phyloP scores from a whole-genome alignment of 2,888 invertebrate species.

The Phytoseiulus persimilis region DNA sequence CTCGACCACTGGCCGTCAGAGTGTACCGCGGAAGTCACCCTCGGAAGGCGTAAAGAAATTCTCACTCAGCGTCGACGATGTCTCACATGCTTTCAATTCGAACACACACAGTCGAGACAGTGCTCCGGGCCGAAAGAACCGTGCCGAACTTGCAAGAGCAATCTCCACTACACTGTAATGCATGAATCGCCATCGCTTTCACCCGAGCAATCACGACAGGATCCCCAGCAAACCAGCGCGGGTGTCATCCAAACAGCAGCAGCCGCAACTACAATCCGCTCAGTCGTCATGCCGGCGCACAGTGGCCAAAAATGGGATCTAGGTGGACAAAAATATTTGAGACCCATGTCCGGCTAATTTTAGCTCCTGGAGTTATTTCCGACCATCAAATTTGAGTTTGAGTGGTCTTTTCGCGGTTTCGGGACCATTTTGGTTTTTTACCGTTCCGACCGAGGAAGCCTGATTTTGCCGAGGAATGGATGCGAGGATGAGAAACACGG shows the following conservation, averaged over 20 bases:
- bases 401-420: no score
- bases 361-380: no score
- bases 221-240: not conserved
- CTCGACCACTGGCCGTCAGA: not conserved
- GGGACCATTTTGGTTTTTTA: no score
- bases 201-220: conserved; percentile 39
- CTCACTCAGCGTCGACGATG: not conserved
- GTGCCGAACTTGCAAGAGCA: not conserved
- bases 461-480: no score
- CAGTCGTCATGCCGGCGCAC: not conserved
- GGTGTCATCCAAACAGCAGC: not conserved
- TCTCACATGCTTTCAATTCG: not conserved
- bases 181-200: not conserved
- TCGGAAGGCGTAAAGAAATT: not conserved
- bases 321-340: no score
- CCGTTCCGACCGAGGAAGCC: no score
- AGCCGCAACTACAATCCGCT: not conserved
- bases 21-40: not conserved
- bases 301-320: no score
- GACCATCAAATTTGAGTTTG: no score
- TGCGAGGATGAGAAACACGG: no score
- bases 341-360: no score
- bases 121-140: not conserved
- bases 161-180: not conserved
- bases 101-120: not conserved